Conservation (phyloP, 1,140 invertebrate genomes). For the Platyura marginata region DNA sequence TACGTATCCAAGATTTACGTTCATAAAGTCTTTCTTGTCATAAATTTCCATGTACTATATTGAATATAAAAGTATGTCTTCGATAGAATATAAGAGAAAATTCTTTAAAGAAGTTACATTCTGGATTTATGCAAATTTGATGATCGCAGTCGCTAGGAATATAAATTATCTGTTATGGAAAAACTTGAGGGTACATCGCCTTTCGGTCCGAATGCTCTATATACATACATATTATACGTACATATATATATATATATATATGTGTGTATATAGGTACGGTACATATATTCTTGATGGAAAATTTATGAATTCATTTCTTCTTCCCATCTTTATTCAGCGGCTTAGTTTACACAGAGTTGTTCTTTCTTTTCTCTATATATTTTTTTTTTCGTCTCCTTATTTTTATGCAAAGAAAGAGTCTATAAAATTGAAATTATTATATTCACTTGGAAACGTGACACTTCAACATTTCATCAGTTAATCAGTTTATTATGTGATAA, state of each 20-base stretch:
- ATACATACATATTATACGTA: not conserved
- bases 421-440: not conserved
- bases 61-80: not conserved
- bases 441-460: not conserved
- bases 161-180: not conserved
- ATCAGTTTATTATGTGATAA: not conserved
- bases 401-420: not conserved
- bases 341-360: not conserved
- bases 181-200: not conserved
- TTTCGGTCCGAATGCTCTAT: not conserved
- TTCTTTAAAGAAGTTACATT: not conserved
- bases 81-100: not conserved
- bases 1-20: too few relatives aligned
- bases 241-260: not conserved
- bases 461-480: not conserved
- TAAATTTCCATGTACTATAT: too few relatives aligned
- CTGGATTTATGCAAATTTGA: not conserved
- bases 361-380: not conserved
- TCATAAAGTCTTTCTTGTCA: too few relatives aligned
- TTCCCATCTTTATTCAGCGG: not conserved
- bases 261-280: not conserved
- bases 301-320: not conserved
- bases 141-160: not conserved
- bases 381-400: not conserved
- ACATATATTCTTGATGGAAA: not conserved